Base-by-base conservation (phyloP, 2,888 invertebrate genomes). In the Agriopis aurantiaria region DNA sequence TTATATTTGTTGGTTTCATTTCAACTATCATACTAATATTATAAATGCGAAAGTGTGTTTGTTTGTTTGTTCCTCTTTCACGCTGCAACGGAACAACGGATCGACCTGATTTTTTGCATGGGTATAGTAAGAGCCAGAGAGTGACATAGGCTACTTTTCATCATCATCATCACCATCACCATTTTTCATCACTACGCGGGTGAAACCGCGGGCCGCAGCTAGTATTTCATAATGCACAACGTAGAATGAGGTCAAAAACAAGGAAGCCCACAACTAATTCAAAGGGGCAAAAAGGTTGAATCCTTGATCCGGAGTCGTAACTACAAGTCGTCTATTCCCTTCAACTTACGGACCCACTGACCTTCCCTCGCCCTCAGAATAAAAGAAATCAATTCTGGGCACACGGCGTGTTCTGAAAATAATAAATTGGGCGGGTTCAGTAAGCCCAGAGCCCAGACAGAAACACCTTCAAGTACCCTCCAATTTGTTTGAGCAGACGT, bases 401-500 rank as follows among this genome's bases (percentile, higher is more conserved):
- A 40, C 61, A 68, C 60, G 57, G 57, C 53, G 55, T 10, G 55
- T 58, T 69, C 73, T 74, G 53, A 72, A 74, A 75, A 71, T 73
- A 72, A 67, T 66, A 69, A 56, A 73, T 71, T 55, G 64, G 74
- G 69, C 66, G 72, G 74, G 69, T 61, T 64, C 58, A 67, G 67
- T 72, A 59, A 68, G 63, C 40, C 70, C 43, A 10, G 17, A 14
- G 11, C 33, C 17, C 45, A 69, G 60, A 74, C 74, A 78, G 61
- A 68, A 75, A 76, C 82, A 82, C 81, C 78, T 83, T 78, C 75
- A 75, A 8, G 60, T 75, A 73, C 74, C 82, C 81, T 83, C 75
- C 69, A 59, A 63, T 65, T 61, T 61, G 45, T 69, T 56, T 40
- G 63, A 59, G 17, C 51, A 63, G 63, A 59, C 55, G 58, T 69